Conservation (phyloP, 2,888 invertebrate genomes). For the Pseudeuparius sepicola region DNA sequence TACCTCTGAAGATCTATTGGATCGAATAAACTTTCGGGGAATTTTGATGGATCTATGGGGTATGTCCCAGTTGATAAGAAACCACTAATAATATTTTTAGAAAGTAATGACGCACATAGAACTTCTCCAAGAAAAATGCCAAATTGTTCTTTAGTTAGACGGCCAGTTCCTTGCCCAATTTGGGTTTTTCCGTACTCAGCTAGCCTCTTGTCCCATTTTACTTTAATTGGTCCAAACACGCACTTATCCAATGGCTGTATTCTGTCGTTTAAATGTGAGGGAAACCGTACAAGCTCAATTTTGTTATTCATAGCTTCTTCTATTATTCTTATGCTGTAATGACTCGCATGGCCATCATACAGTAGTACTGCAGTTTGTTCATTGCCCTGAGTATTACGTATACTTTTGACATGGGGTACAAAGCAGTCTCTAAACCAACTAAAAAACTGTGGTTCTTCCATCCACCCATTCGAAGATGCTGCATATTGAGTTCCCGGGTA, state of each 20-base stretch:
- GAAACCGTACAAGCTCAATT: conserved; percentile 18
- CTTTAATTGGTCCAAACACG: conserved; percentile 15
- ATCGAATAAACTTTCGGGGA: too few relatives aligned
- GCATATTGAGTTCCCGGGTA: conserved; percentile 23
- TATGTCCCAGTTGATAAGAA: too few relatives aligned
- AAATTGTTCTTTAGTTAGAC: conserved; percentile 10
- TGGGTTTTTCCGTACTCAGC: conserved; percentile 17
- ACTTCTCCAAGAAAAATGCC: background rate
- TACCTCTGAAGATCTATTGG: too few relatives aligned
- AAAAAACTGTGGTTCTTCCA: conserved; percentile 24
- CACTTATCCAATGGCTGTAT: conserved; percentile 18
- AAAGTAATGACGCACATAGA: too few relatives aligned
- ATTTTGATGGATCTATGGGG: too few relatives aligned
- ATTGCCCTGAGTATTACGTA: too few relatives aligned
- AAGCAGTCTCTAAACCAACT: conserved; percentile 18
- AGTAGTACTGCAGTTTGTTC: conserved; percentile 10
- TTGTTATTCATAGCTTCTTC: conserved; percentile 17
- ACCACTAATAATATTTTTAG: too few relatives aligned
- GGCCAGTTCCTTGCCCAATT: conserved; percentile 16
- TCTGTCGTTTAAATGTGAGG: conserved; percentile 20
- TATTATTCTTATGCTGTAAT: conserved; percentile 19
- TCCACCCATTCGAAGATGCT: conserved; percentile 26
- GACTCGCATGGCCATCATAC: conserved; percentile 20
- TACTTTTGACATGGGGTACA: conserved; percentile 15
- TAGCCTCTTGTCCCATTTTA: conserved; percentile 17